Evolutionary conservation across 2,113 vertebrate species (phyloP).

Genomic region (Ia io): DNA sequence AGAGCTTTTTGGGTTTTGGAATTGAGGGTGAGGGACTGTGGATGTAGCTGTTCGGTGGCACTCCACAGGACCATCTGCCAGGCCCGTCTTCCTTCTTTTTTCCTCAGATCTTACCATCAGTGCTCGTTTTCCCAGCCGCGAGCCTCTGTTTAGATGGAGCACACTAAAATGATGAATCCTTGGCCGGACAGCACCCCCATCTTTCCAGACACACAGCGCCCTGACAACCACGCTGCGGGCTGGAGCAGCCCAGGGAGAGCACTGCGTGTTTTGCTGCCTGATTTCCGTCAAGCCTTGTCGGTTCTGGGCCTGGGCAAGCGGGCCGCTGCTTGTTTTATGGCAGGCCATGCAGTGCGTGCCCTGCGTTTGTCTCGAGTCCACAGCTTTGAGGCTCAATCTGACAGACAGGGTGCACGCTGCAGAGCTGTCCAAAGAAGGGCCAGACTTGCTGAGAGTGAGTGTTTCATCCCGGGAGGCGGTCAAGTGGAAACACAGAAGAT

Average conservation of each 20-base stretch:
- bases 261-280: neutral
- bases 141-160: neutral
- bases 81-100: neutral
- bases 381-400: neutral
- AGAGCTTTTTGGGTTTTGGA: neutral
- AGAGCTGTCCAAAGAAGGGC: neutral
- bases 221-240: neutral
- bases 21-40: neutral
- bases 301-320: neutral
- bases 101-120: neutral
- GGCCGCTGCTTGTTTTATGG: neutral
- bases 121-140: rapidly evolving
- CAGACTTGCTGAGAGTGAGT: neutral
- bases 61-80: neutral
- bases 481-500: neutral
- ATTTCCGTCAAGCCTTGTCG: neutral
- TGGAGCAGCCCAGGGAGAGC: neutral
- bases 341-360: neutral
- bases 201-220: neutral
- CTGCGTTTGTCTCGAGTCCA: neutral
- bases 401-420: neutral
- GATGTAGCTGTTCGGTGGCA: neutral
- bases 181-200: neutral
- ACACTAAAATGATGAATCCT: neutral
- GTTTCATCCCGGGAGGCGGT: neutral